These are phyloP conservation scores for Montipora sp. DNA, from an alignment of 64 coral and sea anemone species.

Conservation along the genomic window DNA sequence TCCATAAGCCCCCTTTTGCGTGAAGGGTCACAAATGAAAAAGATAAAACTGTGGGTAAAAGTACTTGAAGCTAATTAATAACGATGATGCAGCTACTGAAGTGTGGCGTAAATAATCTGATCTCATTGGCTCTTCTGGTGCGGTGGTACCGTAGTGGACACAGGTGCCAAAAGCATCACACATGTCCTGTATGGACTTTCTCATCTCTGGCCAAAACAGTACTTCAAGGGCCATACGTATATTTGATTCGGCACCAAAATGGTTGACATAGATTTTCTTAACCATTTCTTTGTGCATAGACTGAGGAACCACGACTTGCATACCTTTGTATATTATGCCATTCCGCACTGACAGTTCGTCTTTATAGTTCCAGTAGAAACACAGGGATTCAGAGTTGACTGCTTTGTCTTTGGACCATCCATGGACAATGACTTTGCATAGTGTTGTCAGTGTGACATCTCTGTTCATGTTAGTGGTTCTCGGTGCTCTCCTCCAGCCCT, in stretches of 20 bases:
- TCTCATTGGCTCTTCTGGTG: conserved; percentile 28
- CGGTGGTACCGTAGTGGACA: background rate
- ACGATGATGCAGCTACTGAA: too few relatives aligned
- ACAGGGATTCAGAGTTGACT: background rate
- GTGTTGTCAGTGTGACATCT: conserved; percentile 1
- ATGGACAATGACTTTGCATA: conserved; percentile 27
- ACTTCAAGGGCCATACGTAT: background rate
- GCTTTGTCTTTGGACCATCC: conserved; percentile 64
- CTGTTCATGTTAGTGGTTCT: conserved; percentile 31
- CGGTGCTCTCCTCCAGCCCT: conserved; percentile 49
- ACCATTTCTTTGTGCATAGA: too few relatives aligned
- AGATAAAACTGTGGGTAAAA: too few relatives aligned
- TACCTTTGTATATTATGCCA: too few relatives aligned
- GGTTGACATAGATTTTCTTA: too few relatives aligned
- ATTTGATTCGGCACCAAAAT: background rate
- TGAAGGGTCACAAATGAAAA: too few relatives aligned
- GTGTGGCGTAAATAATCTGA: background rate
- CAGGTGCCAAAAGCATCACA: background rate
- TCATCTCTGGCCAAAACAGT: background rate
- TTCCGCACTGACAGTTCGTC: too few relatives aligned
- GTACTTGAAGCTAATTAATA: too few relatives aligned
- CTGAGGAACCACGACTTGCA: too few relatives aligned
- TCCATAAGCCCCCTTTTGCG: too few relatives aligned
- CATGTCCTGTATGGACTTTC: background rate
- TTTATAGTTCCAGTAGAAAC: too few relatives aligned